Conservation (phyloP, 2,113 vertebrate genomes). For the Prunella himalayana region DNA sequence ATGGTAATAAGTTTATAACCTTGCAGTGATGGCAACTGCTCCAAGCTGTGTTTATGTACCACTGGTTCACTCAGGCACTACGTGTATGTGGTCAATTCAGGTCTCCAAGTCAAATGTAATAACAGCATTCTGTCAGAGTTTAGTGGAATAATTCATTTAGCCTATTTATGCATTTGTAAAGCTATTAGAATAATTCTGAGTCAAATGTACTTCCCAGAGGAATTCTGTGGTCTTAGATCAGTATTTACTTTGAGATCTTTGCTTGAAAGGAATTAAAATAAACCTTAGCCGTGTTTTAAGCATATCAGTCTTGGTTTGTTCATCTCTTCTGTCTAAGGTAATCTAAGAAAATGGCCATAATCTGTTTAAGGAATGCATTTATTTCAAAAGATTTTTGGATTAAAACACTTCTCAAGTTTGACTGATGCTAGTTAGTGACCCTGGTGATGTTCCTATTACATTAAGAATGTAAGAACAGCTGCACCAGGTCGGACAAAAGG, state of each 20-base stretch:
- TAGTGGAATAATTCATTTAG: neutral
- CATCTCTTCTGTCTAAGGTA: neutral
- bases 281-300: neutral
- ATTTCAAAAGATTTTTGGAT: neutral
- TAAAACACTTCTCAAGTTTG: neutral
- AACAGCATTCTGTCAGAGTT: neutral
- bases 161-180: neutral
- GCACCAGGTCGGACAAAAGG: neutral
- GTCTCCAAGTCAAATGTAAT: neutral
- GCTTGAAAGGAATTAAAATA: conserved; percentile 8
- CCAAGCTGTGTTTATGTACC: neutral
- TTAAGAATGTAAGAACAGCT: neutral
- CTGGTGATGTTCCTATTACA: neutral
- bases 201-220: neutral
- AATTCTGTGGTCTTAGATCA: neutral
- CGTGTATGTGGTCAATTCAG: neutral
- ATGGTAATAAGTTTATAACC: neutral
- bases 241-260: conserved; percentile 11
- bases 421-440: neutral
- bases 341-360: neutral
- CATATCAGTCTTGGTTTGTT: neutral
- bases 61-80: neutral
- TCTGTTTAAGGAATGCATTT: neutral
- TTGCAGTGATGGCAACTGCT: neutral
- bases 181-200: neutral